phyloP scores from a whole-genome alignment of 2,888 invertebrate genomes.

The Drosophila mulleri region DNA sequence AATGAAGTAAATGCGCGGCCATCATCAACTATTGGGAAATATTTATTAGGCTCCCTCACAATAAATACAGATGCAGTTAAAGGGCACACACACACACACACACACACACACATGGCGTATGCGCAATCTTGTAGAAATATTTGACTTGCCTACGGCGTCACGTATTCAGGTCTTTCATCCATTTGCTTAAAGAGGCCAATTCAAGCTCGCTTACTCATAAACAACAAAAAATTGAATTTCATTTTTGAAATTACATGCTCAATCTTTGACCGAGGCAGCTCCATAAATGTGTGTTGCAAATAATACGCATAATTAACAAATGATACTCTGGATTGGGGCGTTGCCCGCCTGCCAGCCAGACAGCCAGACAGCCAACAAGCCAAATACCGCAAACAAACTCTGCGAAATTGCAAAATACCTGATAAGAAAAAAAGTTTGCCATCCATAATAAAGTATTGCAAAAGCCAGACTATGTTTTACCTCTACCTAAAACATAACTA shows the following conservation, averaged over 20 bases:
- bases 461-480: constrained; percentile 32
- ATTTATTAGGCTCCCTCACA: constrained; percentile 27
- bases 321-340: constrained; percentile 50
- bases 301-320: constrained; percentile 70
- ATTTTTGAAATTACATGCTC: constrained; percentile 55
- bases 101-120: constrained; percentile 40
- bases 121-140: constrained; percentile 44
- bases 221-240: constrained; percentile 15
- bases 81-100: constrained; percentile 18
- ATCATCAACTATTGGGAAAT: constrained; percentile 46
- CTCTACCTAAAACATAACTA: neutral
- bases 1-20: constrained; percentile 27
- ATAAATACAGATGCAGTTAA: constrained; percentile 42
- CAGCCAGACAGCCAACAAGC: constrained; percentile 5
- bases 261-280: constrained; percentile 35
- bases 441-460: constrained; percentile 20
- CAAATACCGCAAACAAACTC: constrained; percentile 28
- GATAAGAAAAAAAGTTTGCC: constrained; percentile 11
- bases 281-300: constrained; percentile 52
- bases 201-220: constrained; percentile 9
- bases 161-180: constrained; percentile 38
- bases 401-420: constrained; percentile 24
- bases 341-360: constrained; percentile 27
- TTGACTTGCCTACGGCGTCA: constrained; percentile 37
- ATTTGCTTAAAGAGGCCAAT: constrained; percentile 49